Conservation (phyloP, 2,113 vertebrate genomes). For the Peromyscus maniculatus region DNA sequence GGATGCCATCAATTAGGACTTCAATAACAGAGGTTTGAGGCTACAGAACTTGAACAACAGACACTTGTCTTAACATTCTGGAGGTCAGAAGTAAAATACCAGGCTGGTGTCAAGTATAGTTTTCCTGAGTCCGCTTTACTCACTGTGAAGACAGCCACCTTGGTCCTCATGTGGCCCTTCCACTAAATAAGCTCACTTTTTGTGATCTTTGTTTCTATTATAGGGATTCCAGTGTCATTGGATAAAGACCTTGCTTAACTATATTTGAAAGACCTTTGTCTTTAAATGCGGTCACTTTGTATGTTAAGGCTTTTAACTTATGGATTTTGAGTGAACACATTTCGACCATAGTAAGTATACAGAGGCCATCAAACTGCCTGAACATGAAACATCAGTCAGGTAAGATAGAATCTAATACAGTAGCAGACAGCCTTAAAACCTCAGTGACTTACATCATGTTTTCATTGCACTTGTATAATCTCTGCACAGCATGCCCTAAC, state of each 20-base stretch:
- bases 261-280: background rate
- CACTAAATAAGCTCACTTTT: rapidly evolving
- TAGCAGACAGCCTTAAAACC: background rate
- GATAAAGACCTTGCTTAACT: background rate
- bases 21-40: background rate
- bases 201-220: background rate
- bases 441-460: background rate
- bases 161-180: background rate
- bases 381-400: background rate
- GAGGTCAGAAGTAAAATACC: background rate
- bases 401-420: background rate
- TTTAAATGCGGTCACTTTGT: background rate
- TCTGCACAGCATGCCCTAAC: background rate
- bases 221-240: background rate
- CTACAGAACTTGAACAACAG: background rate
- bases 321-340: background rate
- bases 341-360: background rate
- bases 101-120: background rate
- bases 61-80: background rate
- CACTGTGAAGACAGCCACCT: background rate
- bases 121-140: background rate
- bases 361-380: background rate
- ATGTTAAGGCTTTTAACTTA: background rate
- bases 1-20: background rate
- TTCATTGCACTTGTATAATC: background rate